Evolutionary conservation across 2,797 vertebrate species (phyloP).

Genomic region (Delichon dasypus): DNA sequence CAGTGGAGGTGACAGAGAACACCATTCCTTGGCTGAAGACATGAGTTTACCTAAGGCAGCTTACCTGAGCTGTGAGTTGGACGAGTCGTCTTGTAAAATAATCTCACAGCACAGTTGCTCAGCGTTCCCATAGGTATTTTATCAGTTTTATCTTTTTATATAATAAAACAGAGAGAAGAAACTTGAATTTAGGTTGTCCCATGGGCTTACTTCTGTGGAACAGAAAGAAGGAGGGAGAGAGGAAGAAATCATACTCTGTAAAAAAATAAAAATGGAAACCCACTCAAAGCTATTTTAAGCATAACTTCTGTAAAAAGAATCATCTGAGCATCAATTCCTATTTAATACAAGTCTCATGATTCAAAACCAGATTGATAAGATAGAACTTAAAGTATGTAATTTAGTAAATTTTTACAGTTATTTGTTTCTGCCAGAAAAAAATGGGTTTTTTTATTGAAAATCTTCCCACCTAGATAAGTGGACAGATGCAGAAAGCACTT

Average conservation of each 20-base stretch:
- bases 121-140: not conserved
- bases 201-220: slow-evolving; percentile 30
- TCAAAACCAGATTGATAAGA: slow-evolving; percentile 13
- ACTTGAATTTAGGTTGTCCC: not conserved
- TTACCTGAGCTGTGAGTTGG: not conserved
- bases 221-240: not conserved
- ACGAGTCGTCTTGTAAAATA: slow-evolving; percentile 31
- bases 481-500: not conserved
- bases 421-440: not conserved
- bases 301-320: slow-evolving; percentile 24
- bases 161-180: not conserved
- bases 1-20: not conserved
- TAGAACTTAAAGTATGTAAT: not conserved
- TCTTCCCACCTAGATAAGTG: not conserved
- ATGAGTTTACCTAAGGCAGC: not conserved
- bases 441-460: rapidly evolving
- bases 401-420: not conserved
- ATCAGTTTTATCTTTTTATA: not conserved
- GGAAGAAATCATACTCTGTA: slow-evolving; percentile 31
- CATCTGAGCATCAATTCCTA: not conserved
- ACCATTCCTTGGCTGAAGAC: not conserved
- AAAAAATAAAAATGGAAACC: slow-evolving; percentile 19
- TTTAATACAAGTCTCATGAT: not conserved
- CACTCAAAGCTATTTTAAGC: slow-evolving; percentile 49
- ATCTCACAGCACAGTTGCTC: slow-evolving; percentile 16